Base-by-base conservation (phyloP, 2,797 vertebrate species). In the Onychomys arenicola region DNA sequence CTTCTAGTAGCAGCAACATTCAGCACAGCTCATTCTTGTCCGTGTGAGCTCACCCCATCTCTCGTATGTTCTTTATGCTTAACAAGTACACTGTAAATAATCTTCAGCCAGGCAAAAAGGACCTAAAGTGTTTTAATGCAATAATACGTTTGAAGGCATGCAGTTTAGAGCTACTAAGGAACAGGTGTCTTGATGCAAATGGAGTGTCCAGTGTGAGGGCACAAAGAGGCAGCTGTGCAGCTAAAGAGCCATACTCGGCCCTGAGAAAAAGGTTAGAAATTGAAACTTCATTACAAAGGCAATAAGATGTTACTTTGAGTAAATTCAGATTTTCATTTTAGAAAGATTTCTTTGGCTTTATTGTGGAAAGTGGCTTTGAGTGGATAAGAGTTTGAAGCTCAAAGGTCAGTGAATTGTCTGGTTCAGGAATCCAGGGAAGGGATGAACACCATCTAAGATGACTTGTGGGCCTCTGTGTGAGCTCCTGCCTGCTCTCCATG, bases 361-460 rank as follows among this genome's bases (percentile, higher is more conserved):
- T 91, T 91, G 95, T 93, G 40, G 57, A 65, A 95, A 93, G 88
- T 8, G 49, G 5, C 59, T 40, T 91, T 95, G 46, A 93, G 14
- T 57, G 14, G 55, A 76, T 80, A 59, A 11, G 32, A 69, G 67
- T 61, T 80, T 61, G 6, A 21, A 91, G n/a, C 57, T 46, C 90
- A 34, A 27, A 94, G 21, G 61, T 55, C 34, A 49, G 17, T 82
- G 67, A 92, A 46, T 4, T 93, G 63, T 14, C 1, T 84, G 34
- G 69, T 40, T 95, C 37, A 55, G 21, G 23, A 57, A 40, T 73
- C 40, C 29, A 83, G 82, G 57, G 37, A 85, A 95, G 85, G 57
- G 80, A 85, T n/a, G 7, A 12, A 61, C 16, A 55, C 29, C 89
- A 69, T 65, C 29, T 95, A 78, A 94, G n/a, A 34, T 89, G 91